Conservation (phyloP, 2,888 invertebrate species). For the Argyra leucocephala region DNA sequence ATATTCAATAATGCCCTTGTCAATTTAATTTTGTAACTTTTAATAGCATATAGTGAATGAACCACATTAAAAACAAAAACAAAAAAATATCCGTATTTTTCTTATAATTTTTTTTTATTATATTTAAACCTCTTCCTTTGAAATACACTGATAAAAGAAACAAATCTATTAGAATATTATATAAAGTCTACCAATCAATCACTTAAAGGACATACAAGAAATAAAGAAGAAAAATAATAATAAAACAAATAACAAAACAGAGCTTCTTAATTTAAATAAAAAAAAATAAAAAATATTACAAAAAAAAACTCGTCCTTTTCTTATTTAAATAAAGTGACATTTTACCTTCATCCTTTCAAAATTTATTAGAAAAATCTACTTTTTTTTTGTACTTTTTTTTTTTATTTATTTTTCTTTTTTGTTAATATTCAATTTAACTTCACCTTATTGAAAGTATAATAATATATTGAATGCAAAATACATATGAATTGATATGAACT, state of each 20-base stretch:
- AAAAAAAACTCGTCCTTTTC: neutral
- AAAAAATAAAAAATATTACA: neutral
- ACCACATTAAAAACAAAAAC: neutral
- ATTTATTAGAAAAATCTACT: neutral
- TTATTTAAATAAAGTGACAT: constrained; percentile 4
- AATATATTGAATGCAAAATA: no score
- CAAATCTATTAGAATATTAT: neutral
- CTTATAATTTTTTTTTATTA: neutral
- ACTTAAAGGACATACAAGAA: neutral
- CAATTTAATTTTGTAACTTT: neutral
- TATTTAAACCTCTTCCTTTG: neutral
- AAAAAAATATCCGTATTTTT: neutral
- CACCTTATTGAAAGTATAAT: no score
- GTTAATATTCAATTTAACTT: neutral
- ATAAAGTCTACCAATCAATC: neutral
- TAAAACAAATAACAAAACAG: neutral
- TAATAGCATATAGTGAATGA: neutral
- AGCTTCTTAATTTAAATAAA: neutral
- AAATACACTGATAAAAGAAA: neutral
- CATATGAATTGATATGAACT: no score
- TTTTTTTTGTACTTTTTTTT: neutral
- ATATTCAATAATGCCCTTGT: constrained; percentile 6
- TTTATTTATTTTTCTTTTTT: neutral
- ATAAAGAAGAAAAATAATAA: neutral
- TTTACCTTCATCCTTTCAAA: constrained; percentile 3